A percentile compares a stretch with the other conserved stretches of the same genome.
Conservation (phyloP, 1,140 invertebrate species). For the Bombus waltoni region DNA sequence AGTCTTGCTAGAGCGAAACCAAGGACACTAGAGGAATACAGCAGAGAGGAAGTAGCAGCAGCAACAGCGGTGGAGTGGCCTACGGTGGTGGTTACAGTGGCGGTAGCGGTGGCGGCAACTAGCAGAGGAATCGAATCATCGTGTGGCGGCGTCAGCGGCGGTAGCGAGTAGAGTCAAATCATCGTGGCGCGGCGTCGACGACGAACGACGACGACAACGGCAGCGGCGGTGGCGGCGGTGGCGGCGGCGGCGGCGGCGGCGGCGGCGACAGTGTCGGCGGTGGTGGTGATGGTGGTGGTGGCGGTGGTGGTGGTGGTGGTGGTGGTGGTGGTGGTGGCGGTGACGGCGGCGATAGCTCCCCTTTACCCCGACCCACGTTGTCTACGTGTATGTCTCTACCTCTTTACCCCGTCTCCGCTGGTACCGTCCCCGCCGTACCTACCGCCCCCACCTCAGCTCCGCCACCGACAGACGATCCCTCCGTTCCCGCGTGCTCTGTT, state of each 20-base stretch:
- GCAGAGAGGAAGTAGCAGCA: conserved; percentile 36
- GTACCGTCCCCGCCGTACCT: conserved; percentile 50
- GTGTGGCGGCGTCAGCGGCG: conserved; percentile 25
- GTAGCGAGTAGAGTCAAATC: conserved; percentile 69
- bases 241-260: neutral
- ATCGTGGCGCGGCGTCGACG: conserved; percentile 49
- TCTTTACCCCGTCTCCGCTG: conserved; percentile 54
- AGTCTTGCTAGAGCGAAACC: conserved; percentile 71
- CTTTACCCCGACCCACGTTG: conserved; percentile 76
- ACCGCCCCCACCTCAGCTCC: conserved; percentile 45
- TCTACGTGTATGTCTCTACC: conserved; percentile 56
- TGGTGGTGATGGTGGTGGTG: neutral
- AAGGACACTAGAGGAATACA: conserved; percentile 72
- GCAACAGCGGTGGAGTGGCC: conserved; percentile 8
- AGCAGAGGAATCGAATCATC: conserved; percentile 62
- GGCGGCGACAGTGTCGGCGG: neutral
- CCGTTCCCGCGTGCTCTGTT: conserved; percentile 46
- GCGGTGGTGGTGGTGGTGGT: neutral
- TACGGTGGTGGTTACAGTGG: conserved; percentile 16
- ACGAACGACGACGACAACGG: conserved; percentile 15
- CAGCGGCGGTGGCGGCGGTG: neutral
- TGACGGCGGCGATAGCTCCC: conserved; percentile 62
- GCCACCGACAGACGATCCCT: conserved; percentile 52
- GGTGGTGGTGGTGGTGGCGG: neutral
- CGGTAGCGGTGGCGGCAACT: neutral